These are phyloP conservation scores for Sinopyrophorus schimmeli DNA, from an alignment of 2,888 invertebrate species.

Conservation along the genomic window DNA sequence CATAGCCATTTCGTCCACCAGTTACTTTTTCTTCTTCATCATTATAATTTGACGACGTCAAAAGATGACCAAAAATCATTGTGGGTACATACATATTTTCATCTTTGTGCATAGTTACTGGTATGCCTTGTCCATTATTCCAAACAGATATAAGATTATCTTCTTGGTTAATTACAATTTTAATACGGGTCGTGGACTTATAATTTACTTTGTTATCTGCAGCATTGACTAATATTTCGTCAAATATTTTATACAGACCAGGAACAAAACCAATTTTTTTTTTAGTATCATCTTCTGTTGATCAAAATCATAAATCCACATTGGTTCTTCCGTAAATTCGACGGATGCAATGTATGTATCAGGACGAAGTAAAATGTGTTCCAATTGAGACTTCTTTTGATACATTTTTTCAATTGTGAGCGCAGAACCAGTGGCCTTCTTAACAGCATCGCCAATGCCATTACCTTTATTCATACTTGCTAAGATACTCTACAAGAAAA, in stretches of 20 bases:
- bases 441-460: no score
- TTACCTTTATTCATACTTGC: no score
- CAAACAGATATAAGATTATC: constrained; percentile 89
- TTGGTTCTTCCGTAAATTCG: constrained; percentile 75
- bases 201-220: constrained; percentile 98
- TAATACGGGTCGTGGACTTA: constrained; percentile 85
- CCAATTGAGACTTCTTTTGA: constrained; percentile 97
- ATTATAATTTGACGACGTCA: constrained; percentile 98
- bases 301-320: constrained; percentile 91
- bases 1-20: constrained; percentile 97
- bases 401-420: constrained; percentile 96
- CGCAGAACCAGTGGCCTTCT: no score
- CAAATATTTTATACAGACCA: constrained; percentile 97
- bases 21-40: constrained; percentile 96
- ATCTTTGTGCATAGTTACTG: constrained; percentile 94
- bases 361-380: constrained; percentile 95
- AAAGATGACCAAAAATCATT: constrained; percentile 97
- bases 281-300: constrained; percentile 74
- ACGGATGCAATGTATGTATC: constrained; percentile 98
- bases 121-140: constrained; percentile 98
- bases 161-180: constrained; percentile 85
- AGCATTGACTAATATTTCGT: constrained; percentile 98
- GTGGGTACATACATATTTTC: constrained; percentile 99
- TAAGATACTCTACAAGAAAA: no score
- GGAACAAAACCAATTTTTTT: constrained; percentile 93